phyloP scores from a whole-genome alignment of 35 echinoderm and acorn worm genomes.

The Antedon bifida region DNA sequence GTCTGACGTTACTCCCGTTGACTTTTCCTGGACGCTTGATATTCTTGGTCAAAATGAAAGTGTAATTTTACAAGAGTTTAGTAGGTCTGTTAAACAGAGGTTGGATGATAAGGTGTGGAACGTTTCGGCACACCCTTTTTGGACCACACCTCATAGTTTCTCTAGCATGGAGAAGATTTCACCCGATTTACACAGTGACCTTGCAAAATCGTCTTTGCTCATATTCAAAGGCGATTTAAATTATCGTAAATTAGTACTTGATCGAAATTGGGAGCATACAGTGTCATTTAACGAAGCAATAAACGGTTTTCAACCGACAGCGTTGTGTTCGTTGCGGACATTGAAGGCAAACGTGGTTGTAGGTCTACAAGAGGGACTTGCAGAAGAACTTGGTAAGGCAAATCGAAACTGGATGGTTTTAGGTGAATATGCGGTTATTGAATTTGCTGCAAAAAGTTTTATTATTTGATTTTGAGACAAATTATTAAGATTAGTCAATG shows the following conservation, averaged over 20 bases:
- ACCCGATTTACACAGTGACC: conserved; percentile 65
- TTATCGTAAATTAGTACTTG: conserved; percentile 82
- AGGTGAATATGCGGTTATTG: conserved; percentile 75
- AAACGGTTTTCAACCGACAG: conserved; percentile 70
- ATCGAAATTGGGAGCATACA: conserved; percentile 75
- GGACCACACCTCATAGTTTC: conserved; percentile 78
- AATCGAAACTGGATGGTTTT: conserved; percentile 67
- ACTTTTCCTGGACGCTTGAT: conserved; percentile 73
- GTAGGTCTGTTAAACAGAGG: conserved; percentile 32
- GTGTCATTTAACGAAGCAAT: conserved; percentile 57
- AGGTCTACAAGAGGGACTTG: conserved; percentile 46
- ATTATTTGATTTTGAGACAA: background rate
- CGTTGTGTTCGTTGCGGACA: conserved; percentile 63
- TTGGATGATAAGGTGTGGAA: conserved; percentile 28
- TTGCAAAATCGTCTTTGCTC: conserved; percentile 46
- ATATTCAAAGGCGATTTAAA: conserved; percentile 92
- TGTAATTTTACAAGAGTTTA: conserved; percentile 17
- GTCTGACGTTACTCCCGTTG: conserved; percentile 53
- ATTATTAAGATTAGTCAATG: background rate
- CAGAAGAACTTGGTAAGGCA: conserved; percentile 28
- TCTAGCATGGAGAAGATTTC: conserved; percentile 47
- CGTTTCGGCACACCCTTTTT: conserved; percentile 56
- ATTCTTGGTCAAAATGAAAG: conserved; percentile 17
- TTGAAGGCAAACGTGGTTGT: conserved; percentile 70
- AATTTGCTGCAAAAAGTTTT: conserved; percentile 26